Conservation (phyloP, 2,888 invertebrate species). For the Heliconius sara region DNA sequence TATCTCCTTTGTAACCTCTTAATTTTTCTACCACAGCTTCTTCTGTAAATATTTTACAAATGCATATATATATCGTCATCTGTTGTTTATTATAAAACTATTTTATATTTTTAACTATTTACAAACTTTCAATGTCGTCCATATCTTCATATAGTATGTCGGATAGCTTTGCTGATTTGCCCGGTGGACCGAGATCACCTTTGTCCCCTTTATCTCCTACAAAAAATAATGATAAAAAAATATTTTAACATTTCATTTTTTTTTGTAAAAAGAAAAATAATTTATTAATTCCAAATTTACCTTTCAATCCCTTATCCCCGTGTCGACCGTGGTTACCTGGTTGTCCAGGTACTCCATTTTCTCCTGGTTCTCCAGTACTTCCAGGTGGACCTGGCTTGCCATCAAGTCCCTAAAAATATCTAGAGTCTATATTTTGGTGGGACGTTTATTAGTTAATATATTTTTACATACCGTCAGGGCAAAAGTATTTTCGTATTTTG, state of each 20-base stretch:
- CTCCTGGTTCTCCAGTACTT: constrained; percentile 69
- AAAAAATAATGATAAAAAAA: not conserved
- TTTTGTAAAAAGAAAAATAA: constrained; percentile 60
- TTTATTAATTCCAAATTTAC: constrained; percentile 78
- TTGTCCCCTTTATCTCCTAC: constrained; percentile 75
- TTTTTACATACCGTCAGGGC: not conserved
- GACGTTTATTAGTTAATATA: not conserved
- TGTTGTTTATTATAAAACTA: not conserved
- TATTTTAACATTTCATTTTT: not conserved
- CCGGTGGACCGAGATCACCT: constrained; percentile 90
- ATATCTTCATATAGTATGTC: constrained; percentile 62
- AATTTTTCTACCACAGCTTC: constrained; percentile 61
- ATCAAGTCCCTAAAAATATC: constrained; percentile 40
- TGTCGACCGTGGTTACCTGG: constrained; percentile 88
- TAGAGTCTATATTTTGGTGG: not conserved
- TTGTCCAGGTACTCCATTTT: constrained; percentile 85
- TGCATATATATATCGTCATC: no score
- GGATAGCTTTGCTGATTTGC: constrained; percentile 86
- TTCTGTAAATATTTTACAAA: constrained; percentile 54
- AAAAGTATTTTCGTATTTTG: no score
- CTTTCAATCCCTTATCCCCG: constrained; percentile 87
- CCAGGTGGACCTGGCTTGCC: constrained; percentile 57
- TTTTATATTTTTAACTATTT: not conserved
- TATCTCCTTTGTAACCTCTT: constrained; percentile 64
- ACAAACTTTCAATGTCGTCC: constrained; percentile 65